Percentiles rank a stretch among this genome's conserved stretches.
phyloP scores from a whole-genome alignment of 2,888 invertebrate genomes.

The Macrosiphum euphorbiae region DNA sequence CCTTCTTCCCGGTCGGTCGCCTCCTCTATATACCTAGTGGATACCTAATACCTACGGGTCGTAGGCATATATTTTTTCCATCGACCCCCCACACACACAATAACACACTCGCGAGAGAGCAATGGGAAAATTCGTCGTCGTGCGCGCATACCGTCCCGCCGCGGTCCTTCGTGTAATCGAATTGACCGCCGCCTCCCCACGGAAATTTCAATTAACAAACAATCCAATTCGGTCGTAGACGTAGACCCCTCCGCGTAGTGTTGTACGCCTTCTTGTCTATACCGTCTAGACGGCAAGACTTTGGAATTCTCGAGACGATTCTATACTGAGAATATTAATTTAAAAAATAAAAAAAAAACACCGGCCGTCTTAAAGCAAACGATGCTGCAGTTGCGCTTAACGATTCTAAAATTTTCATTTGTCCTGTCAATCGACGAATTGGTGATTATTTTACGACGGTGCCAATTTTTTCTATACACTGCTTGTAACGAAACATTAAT shows the following conservation, averaged over 20 bases:
- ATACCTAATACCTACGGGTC: neutral
- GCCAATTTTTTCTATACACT: neutral
- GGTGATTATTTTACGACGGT: conserved; percentile 14
- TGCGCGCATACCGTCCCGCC: neutral
- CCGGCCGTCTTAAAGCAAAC: neutral
- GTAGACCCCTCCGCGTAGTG: neutral
- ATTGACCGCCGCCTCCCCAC: conserved; percentile 27
- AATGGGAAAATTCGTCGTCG: conserved; percentile 14
- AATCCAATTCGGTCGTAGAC: conserved; percentile 19
- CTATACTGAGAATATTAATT: neutral
- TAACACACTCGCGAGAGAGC: neutral
- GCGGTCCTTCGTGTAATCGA: conserved; percentile 43
- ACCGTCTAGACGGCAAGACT: conserved; percentile 6
- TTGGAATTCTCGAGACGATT: conserved; percentile 28
- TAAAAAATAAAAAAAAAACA: neutral
- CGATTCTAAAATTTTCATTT: neutral
- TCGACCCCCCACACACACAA: conserved; percentile 37
- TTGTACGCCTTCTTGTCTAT: neutral
- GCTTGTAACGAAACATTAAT: conserved; percentile 25
- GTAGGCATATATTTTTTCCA: neutral
- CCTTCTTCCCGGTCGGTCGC: conserved; percentile 13
- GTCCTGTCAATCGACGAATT: neutral
- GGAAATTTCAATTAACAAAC: conserved; percentile 59
- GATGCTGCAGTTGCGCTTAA: neutral
- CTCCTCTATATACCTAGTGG: no score